Conservation (phyloP, 2,113 vertebrate species). For the Chaenocephalus aceratus region DNA sequence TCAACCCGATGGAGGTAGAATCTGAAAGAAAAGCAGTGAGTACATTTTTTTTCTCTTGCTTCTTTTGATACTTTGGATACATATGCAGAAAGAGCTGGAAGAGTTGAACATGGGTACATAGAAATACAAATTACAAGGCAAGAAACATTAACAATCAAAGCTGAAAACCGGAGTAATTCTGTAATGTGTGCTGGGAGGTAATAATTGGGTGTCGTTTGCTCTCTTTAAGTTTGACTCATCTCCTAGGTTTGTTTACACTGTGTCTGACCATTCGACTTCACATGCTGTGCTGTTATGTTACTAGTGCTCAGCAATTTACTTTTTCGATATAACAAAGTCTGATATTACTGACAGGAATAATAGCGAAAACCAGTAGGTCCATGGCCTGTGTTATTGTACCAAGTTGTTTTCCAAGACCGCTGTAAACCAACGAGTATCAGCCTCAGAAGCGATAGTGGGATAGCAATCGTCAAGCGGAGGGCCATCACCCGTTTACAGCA, state of each 20-base stretch:
- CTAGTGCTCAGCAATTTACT: background rate
- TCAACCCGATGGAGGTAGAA: constrained; percentile 1
- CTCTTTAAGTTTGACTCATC: background rate
- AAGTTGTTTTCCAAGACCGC: background rate
- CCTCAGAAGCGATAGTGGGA: background rate
- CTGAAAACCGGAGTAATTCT: background rate
- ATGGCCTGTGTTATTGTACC: too few species aligned
- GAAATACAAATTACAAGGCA: too few species aligned
- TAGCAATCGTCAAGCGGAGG: background rate
- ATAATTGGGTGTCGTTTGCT: too few species aligned
- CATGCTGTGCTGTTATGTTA: background rate
- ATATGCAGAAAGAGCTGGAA: background rate
- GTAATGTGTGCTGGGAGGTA: background rate
- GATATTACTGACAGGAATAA: background rate
- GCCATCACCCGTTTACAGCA: background rate
- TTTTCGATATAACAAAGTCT: background rate
- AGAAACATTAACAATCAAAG: background rate
- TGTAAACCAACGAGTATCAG: background rate
- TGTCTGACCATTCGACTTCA: constrained; percentile 4
- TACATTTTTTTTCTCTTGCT: background rate
- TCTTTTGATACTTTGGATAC: background rate
- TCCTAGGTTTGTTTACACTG: background rate
- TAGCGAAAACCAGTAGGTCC: background rate
- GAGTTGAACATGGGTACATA: too few species aligned
- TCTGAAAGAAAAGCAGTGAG: constrained; percentile 1